Conservation (phyloP, 2,888 invertebrate species). For the Horisme vitalbata region DNA sequence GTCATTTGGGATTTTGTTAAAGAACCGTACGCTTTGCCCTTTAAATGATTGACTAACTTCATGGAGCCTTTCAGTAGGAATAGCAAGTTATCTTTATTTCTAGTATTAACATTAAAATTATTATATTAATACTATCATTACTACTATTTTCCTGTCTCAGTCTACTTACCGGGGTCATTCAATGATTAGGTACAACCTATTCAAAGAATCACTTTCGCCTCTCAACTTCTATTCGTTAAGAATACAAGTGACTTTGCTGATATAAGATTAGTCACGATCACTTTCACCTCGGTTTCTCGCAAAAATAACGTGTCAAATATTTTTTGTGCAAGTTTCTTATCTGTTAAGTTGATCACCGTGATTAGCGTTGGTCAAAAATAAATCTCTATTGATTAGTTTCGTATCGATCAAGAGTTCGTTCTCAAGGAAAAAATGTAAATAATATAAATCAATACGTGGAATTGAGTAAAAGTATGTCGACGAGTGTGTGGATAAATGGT, state of each 20-base stretch:
- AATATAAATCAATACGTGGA: conserved; percentile 32
- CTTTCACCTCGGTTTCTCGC: conserved; percentile 24
- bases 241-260: conserved; percentile 20
- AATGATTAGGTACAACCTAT: background rate
- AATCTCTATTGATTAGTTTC: conserved; percentile 10
- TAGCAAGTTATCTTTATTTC: no score
- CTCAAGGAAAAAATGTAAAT: conserved; percentile 28
- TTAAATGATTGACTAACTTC: no score
- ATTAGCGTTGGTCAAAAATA: conserved; percentile 5
- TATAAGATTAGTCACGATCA: conserved; percentile 20
- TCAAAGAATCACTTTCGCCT: conserved; percentile 34
- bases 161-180: background rate
- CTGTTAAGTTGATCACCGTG: background rate
- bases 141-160: no score
- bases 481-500: conserved; percentile 32
- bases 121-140: no score
- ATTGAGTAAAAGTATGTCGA: conserved; percentile 38
- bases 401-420: conserved; percentile 5
- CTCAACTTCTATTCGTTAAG: conserved; percentile 5
- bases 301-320: background rate
- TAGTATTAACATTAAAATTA: no score
- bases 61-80: no score
- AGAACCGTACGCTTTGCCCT: no score
- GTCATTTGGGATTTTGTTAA: no score
- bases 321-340: background rate